Percentiles rank a stretch among this genome's conserved stretches.
Evolutionary conservation across 2,888 invertebrate species (phyloP).

Genomic region (Andrena haemorrhoa): DNA sequence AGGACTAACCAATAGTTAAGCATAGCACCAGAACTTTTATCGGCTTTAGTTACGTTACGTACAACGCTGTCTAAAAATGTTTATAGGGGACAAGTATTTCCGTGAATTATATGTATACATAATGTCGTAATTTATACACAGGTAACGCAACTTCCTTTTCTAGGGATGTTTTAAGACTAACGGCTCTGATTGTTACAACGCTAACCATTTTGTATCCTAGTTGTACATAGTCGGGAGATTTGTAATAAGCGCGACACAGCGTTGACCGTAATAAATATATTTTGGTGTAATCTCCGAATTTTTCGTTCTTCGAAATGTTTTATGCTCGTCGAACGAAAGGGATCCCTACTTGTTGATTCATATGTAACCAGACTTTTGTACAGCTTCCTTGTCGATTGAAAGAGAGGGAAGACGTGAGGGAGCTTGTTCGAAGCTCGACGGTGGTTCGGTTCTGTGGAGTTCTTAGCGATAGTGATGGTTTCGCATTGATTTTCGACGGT

Average conservation of each 20-base stretch:
- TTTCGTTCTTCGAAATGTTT: conserved; percentile 2
- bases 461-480: conserved; percentile 1
- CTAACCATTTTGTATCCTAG: conserved; percentile 60
- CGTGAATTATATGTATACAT: conserved; percentile 59
- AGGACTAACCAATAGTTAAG: conserved; percentile 64
- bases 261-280: conserved; percentile 35
- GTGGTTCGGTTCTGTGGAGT: background rate
- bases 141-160: conserved; percentile 67
- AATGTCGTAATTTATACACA: conserved; percentile 60
- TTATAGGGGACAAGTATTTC: conserved; percentile 57
- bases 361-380: background rate
- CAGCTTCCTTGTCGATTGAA: background rate
- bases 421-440: conserved; percentile 1
- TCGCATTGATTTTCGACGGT: background rate
- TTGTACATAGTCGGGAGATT: conserved; percentile 48
- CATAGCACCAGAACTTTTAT: conserved; percentile 58
- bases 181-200: conserved; percentile 54
- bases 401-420: background rate
- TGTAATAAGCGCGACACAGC: conserved; percentile 20
- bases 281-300: conserved; percentile 44
- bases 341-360: background rate
- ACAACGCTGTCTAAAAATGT: conserved; percentile 60
- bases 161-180: conserved; percentile 63
- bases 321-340: background rate
- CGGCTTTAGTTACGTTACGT: conserved; percentile 65